Evolutionary conservation across 2,113 vertebrate species (phyloP).

Genomic region (Xiphophorus hellerii): DNA sequence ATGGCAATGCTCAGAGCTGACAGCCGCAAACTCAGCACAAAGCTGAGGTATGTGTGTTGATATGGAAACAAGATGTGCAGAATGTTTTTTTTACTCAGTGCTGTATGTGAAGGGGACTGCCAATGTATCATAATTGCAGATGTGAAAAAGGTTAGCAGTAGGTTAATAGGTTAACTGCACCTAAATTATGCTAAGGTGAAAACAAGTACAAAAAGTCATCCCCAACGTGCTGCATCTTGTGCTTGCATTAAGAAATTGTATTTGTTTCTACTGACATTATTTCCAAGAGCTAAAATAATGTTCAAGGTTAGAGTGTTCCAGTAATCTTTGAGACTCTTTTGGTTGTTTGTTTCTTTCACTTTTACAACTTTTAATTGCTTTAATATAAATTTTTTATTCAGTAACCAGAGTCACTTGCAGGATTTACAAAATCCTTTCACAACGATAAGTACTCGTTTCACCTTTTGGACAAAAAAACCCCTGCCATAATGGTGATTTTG

Average conservation of each 20-base stretch:
- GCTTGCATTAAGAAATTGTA: neutral
- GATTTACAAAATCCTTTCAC: neutral
- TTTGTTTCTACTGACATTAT: neutral
- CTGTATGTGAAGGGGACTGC: neutral
- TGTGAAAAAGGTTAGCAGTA: neutral
- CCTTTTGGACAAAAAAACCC: neutral
- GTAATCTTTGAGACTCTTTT: neutral
- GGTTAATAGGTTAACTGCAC: neutral
- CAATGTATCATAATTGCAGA: neutral
- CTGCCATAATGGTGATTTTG: neutral
- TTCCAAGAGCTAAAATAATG: neutral
- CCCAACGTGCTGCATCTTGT: neutral
- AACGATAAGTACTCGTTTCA: too few relatives aligned
- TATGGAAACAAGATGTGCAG: constrained; percentile 22
- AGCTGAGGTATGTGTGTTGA: constrained; percentile 7
- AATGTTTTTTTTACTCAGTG: neutral
- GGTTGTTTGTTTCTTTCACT: neutral
- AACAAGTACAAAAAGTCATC: neutral
- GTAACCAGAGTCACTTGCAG: neutral
- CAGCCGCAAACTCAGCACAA: constrained; percentile 38
- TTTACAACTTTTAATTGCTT: neutral
- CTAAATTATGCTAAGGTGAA: neutral
- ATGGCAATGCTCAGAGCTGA: constrained; percentile 39
- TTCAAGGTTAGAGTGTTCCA: too few relatives aligned
- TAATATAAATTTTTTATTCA: neutral